Evolutionary conservation across 2,797 vertebrate genomes (phyloP).

Genomic region (Tapera naevia): DNA sequence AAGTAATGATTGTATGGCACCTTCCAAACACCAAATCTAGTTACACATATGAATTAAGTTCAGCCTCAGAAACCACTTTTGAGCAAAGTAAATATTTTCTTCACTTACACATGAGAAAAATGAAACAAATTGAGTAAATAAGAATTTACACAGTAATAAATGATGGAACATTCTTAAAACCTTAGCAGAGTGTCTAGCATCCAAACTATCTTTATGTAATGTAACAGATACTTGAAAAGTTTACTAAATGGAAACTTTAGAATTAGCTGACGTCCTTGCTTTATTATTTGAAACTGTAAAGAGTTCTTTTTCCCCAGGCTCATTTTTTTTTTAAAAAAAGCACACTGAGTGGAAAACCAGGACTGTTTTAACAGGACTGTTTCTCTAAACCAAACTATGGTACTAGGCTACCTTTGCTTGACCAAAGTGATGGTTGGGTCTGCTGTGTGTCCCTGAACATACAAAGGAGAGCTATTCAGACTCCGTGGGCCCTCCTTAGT

Average conservation of each 20-base stretch:
- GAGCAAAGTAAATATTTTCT: slow-evolving; percentile 59
- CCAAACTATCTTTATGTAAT: neutral
- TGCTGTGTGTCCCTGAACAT: neutral
- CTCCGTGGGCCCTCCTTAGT: neutral
- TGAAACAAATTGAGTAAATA: slow-evolving; percentile 52
- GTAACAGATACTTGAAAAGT: neutral
- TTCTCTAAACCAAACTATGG: neutral
- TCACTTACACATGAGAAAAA: slow-evolving; percentile 24
- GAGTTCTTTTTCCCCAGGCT: neutral
- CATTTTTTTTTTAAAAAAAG: neutral
- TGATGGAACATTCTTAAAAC: slow-evolving; percentile 29
- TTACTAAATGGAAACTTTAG: neutral
- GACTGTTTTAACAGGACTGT: no score
- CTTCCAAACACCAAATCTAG: slow-evolving; percentile 64
- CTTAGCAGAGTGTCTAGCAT: neutral
- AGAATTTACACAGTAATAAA: slow-evolving; percentile 44
- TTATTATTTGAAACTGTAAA: neutral
- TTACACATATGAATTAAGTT: slow-evolving; percentile 67
- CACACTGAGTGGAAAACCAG: accelerated
- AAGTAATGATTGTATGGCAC: slow-evolving; percentile 60
- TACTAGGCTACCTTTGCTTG: neutral
- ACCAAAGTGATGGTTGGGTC: neutral
- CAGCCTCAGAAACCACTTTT: slow-evolving; percentile 23
- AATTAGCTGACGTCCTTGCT: neutral
- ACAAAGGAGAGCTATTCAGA: neutral